Evolutionary conservation across 1,140 invertebrate genomes (phyloP).

Genomic region (Lucilia sericata): DNA sequence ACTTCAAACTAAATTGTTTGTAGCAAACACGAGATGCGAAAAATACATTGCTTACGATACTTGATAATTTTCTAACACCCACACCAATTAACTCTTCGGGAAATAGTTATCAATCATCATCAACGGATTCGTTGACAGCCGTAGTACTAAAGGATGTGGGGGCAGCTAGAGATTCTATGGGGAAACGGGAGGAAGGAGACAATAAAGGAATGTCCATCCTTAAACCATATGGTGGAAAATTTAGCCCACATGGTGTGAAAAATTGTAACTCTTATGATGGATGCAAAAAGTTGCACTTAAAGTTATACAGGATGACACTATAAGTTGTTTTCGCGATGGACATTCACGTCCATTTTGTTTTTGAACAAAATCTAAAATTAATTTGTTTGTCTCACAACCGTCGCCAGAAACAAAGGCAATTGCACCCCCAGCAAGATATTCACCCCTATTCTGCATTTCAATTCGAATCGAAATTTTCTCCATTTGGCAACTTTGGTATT

Average conservation of each 20-base stretch:
- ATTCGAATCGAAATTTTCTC: too few species aligned
- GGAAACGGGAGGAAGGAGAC: background rate
- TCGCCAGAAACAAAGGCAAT: background rate
- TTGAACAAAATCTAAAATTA: constrained; percentile 48
- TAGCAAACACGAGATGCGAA: too few species aligned
- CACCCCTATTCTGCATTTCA: too few species aligned
- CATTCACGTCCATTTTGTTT: constrained; percentile 45
- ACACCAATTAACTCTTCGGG: background rate
- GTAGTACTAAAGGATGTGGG: constrained; percentile 21
- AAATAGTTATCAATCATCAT: constrained; percentile 13
- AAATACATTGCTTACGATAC: constrained; percentile 46
- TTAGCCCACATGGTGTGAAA: background rate
- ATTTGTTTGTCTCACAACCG: constrained; percentile 41
- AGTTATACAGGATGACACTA: constrained; percentile 45
- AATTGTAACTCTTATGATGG: constrained; percentile 36
- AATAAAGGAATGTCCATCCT: background rate
- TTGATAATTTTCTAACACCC: constrained; percentile 45
- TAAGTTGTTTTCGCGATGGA: constrained; percentile 45
- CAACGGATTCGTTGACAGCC: constrained; percentile 17
- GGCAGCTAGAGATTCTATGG: background rate
- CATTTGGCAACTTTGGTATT: too few species aligned
- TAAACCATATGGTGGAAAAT: background rate
- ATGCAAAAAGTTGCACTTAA: constrained; percentile 35
- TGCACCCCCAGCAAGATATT: background rate
- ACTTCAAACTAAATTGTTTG: too few species aligned